Percentiles rank a stretch among this genome's conserved stretches.
These are phyloP conservation scores for Gambusia affinis DNA, from an alignment of 2,113 vertebrate genomes.

Conservation along the genomic window DNA sequence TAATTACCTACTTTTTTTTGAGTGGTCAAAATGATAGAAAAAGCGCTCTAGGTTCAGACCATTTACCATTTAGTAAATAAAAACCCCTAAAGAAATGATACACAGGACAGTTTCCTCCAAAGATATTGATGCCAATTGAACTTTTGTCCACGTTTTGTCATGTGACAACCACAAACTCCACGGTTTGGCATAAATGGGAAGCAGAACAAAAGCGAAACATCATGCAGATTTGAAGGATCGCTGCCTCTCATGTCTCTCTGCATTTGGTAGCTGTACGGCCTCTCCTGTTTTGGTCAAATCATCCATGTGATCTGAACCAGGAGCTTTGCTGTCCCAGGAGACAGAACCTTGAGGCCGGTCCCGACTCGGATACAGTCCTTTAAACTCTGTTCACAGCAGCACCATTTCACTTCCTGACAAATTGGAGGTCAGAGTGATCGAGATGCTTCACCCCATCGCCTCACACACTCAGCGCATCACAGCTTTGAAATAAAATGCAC, in stretches of 20 bases:
- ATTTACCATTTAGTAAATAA: too few species aligned
- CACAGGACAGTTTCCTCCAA: too few species aligned
- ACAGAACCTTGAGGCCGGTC: conserved; percentile 33
- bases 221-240: too few species aligned
- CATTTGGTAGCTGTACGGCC: conserved; percentile 9
- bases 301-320: conserved; percentile 49
- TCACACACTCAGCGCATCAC: conserved; percentile 72
- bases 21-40: too few species aligned
- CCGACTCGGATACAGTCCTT: conserved; percentile 56
- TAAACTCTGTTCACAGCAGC: conserved; percentile 67
- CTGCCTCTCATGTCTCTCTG: not conserved
- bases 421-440: conserved; percentile 58
- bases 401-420: conserved; percentile 60
- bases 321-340: conserved; percentile 51
- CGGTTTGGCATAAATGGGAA: too few species aligned
- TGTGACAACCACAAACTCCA: too few species aligned
- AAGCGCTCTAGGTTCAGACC: too few species aligned
- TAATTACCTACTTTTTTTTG: too few species aligned
- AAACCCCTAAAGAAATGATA: too few species aligned
- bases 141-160: too few species aligned
- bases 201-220: too few species aligned
- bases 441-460: conserved; percentile 59
- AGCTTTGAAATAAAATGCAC: conserved; percentile 58
- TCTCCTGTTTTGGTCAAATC: conserved; percentile 28
- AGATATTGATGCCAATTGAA: too few species aligned